Conservation (phyloP, 2,888 invertebrate species). For the Trimorus sp. region DNA sequence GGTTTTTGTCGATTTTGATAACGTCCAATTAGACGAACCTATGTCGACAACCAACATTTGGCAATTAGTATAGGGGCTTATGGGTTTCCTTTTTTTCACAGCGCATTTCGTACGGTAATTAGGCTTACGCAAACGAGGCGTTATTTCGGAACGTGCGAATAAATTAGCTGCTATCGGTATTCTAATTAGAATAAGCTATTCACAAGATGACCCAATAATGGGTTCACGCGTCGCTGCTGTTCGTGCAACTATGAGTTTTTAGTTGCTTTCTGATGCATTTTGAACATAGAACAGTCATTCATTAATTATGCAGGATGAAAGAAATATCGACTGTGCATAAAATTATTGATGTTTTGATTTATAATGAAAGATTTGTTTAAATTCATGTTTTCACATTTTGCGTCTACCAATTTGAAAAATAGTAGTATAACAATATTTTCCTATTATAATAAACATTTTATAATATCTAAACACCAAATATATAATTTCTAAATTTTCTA, state of each 20-base stretch:
- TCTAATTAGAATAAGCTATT: conserved; percentile 39
- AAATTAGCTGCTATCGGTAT: conserved; percentile 38
- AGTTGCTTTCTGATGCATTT: background rate
- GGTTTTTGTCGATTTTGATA: conserved; percentile 14
- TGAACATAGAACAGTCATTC: no score
- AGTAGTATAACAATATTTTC: no score
- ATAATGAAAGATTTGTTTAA: no score
- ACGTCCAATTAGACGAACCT: conserved; percentile 9
- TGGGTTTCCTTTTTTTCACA: conserved; percentile 29
- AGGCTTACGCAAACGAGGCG: conserved; percentile 38
- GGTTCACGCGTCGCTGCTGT: conserved; percentile 20
- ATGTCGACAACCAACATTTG: conserved; percentile 21
- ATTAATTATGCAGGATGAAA: no score
- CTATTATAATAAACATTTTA: no score
- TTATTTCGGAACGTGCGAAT: conserved; percentile 51
- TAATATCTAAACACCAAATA: no score
- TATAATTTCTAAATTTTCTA: no score
- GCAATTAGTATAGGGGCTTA: conserved; percentile 13
- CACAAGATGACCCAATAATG: conserved; percentile 38
- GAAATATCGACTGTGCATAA: no score
- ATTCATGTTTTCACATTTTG: no score
- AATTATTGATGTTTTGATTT: no score
- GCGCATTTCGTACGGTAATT: conserved; percentile 31
- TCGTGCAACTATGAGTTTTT: conserved; percentile 16
- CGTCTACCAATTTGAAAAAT: no score